These are phyloP conservation scores for Petrocephalus zakoni DNA, from an alignment of 2,113 vertebrate species.

Conservation along the genomic window DNA sequence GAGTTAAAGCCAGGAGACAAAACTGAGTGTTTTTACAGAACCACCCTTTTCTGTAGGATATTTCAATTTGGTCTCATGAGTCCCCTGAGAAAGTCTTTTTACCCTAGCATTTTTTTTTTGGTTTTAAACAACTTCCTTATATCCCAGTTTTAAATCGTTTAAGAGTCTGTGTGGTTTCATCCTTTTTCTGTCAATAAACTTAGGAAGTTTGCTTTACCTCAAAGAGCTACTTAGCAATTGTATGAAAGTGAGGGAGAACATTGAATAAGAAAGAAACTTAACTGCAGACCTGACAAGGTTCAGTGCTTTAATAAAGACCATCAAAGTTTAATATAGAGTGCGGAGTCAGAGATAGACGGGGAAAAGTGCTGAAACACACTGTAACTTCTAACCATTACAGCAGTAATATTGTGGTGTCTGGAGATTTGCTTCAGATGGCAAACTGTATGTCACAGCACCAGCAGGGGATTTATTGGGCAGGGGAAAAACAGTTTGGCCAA, in stretches of 20 bases:
- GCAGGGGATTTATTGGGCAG: not conserved
- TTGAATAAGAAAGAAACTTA: not conserved
- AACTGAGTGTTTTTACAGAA: not conserved
- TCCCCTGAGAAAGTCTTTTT: constrained; percentile 15
- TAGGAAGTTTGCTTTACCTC: not conserved
- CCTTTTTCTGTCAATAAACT: not conserved
- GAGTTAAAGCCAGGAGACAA: constrained; percentile 40
- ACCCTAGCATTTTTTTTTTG: constrained; percentile 6
- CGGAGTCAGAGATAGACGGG: not conserved
- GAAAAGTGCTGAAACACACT: not conserved
- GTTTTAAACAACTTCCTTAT: not conserved
- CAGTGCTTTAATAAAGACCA: not conserved
- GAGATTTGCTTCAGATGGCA: not conserved
- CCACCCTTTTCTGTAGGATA: constrained; percentile 20
- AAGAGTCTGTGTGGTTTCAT: not conserved
- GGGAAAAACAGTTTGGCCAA: not conserved
- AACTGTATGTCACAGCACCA: not conserved
- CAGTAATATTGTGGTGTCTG: not conserved
- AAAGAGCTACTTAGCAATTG: not conserved
- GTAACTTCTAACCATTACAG: not conserved
- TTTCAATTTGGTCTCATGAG: constrained; percentile 22
- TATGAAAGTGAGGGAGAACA: not conserved
- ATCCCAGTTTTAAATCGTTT: constrained; percentile 7
- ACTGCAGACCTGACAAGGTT: not conserved
- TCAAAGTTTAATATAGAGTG: not conserved